A percentile compares a stretch with the other conserved stretches of the same genome.
Evolutionary conservation across 23 tunicate genomes (phyloP).

Genomic region (Halocynthia roretzi): DNA sequence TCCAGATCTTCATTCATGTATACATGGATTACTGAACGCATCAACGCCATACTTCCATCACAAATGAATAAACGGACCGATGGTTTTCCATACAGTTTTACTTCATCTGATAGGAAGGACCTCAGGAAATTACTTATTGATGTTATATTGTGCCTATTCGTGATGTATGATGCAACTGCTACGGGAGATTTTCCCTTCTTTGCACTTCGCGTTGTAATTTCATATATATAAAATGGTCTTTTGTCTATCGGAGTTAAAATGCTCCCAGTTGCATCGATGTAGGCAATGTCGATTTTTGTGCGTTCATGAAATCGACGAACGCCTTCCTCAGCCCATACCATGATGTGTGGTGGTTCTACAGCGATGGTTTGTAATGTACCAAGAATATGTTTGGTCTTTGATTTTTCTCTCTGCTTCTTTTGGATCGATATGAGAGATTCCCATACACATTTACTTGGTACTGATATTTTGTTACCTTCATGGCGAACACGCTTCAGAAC

Average conservation of each 20-base stretch:
- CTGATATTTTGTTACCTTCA: background rate
- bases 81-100: background rate
- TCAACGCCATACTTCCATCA: slow-evolving; percentile 20
- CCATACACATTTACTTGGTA: background rate
- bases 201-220: background rate
- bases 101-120: slow-evolving; percentile 5
- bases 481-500: slow-evolving; percentile 3
- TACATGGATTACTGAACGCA: background rate
- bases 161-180: slow-evolving; percentile 2
- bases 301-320: background rate
- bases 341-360: background rate
- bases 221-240: background rate
- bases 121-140: background rate
- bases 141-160: background rate
- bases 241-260: background rate
- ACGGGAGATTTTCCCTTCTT: slow-evolving; percentile 3
- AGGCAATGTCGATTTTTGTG: background rate
- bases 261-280: slow-evolving; percentile 11
- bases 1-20: slow-evolving; percentile 3
- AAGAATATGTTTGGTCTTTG: background rate
- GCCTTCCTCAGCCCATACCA: slow-evolving; percentile 4
- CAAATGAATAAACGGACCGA: background rate
- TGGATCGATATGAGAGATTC: background rate
- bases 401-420: background rate
- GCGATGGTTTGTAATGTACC: slow-evolving; percentile 1